Conservation (phyloP, 2,888 invertebrate genomes). For the Tenthredo livida region DNA sequence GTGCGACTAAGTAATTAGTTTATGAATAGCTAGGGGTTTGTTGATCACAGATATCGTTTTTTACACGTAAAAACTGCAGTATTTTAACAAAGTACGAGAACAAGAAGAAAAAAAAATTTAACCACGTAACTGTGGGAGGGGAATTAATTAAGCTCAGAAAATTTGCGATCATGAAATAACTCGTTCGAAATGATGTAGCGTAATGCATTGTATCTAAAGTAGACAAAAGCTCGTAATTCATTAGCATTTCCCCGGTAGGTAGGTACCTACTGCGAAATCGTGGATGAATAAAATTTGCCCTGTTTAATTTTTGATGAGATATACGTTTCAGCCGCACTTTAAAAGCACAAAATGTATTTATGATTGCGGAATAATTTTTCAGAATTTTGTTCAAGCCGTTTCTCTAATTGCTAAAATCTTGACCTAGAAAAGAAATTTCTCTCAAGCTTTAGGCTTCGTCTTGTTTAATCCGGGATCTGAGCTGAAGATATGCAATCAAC, state of each 20-base stretch:
- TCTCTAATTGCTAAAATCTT: constrained; percentile 18
- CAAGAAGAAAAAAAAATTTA: neutral
- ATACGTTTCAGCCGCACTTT: neutral
- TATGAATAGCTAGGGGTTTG: neutral
- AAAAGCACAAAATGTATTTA: neutral
- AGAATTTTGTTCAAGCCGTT: neutral
- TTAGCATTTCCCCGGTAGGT: neutral
- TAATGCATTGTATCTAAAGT: neutral
- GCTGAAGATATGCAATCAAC: neutral
- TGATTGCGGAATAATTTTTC: neutral
- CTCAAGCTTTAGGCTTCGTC: neutral
- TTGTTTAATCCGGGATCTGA: neutral
- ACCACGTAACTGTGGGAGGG: too few relatives aligned
- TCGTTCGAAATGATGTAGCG: neutral
- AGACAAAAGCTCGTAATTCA: neutral
- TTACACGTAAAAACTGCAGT: neutral
- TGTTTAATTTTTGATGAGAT: neutral
- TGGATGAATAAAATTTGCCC: neutral
- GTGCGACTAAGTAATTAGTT: constrained; percentile 8
- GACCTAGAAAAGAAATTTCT: neutral
- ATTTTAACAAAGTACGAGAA: neutral
- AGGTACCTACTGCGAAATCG: too few relatives aligned
- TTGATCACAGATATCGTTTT: neutral
- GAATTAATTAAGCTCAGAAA: neutral
- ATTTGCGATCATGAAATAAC: neutral